Conservation (phyloP, 2,888 invertebrate species). For the Agrochola macilenta region DNA sequence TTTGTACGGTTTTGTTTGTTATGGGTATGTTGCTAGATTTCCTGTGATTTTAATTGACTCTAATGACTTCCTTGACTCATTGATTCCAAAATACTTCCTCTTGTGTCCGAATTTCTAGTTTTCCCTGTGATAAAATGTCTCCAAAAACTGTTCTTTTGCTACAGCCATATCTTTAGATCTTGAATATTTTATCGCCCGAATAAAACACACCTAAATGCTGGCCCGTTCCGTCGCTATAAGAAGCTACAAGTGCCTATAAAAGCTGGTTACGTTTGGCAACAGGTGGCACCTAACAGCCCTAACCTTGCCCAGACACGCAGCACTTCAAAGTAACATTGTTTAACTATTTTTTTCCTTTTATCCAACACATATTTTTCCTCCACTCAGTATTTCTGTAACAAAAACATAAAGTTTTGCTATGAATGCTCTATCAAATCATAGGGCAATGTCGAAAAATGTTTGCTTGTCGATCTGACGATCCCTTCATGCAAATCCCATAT, state of each 20-base stretch:
- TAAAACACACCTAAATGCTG: slow-evolving; percentile 43
- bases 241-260: slow-evolving; percentile 61
- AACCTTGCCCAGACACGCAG: slow-evolving; percentile 55
- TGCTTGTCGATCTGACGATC: not conserved
- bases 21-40: slow-evolving; percentile 50
- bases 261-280: slow-evolving; percentile 60
- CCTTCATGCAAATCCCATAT: slow-evolving; percentile 5
- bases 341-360: slow-evolving; percentile 42
- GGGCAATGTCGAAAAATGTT: not conserved
- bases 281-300: slow-evolving; percentile 56
- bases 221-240: slow-evolving; percentile 41
- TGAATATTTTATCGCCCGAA: slow-evolving; percentile 46
- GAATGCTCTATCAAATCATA: not conserved
- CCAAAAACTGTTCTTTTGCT: not conserved
- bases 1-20: slow-evolving; percentile 49
- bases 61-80: not conserved
- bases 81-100: not conserved
- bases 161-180: slow-evolving; percentile 14
- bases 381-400: slow-evolving; percentile 2
- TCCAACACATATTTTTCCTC: slow-evolving; percentile 28
- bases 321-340: slow-evolving; percentile 57
- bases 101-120: not conserved
- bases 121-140: not conserved
- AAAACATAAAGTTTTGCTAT: not conserved
- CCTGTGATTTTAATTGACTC: not conserved